Conservation (phyloP, 92 coral and sea anemone genomes). For the Muricea muricata region DNA sequence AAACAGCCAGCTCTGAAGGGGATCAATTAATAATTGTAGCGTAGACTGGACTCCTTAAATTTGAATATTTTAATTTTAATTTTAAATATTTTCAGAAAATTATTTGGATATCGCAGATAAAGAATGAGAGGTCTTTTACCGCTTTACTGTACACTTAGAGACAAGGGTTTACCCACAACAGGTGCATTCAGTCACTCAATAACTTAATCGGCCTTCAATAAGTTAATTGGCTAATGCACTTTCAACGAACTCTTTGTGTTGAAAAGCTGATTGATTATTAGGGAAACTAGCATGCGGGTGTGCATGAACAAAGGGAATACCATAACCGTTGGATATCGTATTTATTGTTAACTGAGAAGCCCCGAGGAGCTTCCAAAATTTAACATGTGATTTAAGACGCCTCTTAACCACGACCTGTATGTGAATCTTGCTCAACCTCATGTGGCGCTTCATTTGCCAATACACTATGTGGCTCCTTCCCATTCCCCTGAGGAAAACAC, state of each 20-base stretch:
- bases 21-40: slow-evolving; percentile 12
- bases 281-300: slow-evolving; percentile 39
- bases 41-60: slow-evolving; percentile 59
- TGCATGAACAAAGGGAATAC: slow-evolving; percentile 51
- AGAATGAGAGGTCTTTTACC: slow-evolving; percentile 66
- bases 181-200: slow-evolving; percentile 50
- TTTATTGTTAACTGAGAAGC: slow-evolving; percentile 49
- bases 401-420: slow-evolving; percentile 59
- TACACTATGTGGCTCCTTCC: too few species aligned
- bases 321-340: slow-evolving; percentile 53
- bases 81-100: slow-evolving; percentile 42
- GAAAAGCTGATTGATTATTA: slow-evolving; percentile 61
- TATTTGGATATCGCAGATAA: slow-evolving; percentile 45
- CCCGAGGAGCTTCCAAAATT: slow-evolving; percentile 56
- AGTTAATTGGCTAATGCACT: slow-evolving; percentile 46
- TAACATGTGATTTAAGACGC: slow-evolving; percentile 22
- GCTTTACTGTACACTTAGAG: slow-evolving; percentile 56
- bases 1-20: slow-evolving; percentile 34
- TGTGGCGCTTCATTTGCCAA: too few species aligned
- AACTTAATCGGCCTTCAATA: slow-evolving; percentile 42
- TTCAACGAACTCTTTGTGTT: slow-evolving; percentile 43
- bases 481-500: too few species aligned
- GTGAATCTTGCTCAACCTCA: too few species aligned
- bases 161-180: slow-evolving; percentile 54
- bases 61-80: slow-evolving; percentile 65